A percentile compares a stretch with the other conserved stretches of the same genome.
These are phyloP conservation scores for Sphecodes monilicornis DNA, from an alignment of 2,888 invertebrate genomes.

Conservation along the genomic window DNA sequence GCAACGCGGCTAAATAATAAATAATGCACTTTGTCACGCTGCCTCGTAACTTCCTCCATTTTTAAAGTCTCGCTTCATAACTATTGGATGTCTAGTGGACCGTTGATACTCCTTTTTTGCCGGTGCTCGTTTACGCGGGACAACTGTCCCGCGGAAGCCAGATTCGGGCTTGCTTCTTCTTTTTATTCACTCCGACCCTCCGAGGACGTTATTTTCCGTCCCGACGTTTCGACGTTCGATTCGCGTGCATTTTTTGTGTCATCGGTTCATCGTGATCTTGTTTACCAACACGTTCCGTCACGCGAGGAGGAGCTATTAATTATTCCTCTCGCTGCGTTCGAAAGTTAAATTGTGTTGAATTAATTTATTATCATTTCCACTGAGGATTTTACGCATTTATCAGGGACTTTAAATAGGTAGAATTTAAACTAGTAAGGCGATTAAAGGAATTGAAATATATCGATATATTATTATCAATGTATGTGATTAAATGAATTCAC, in stretches of 20 bases:
- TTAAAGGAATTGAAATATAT: background rate
- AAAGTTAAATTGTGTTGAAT: background rate
- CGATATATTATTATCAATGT: background rate
- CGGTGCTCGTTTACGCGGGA: constrained; percentile 14
- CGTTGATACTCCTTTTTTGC: constrained; percentile 29
- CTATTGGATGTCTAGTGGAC: constrained; percentile 48
- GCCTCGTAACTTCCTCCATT: constrained; percentile 55
- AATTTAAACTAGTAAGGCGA: background rate
- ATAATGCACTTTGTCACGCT: constrained; percentile 60
- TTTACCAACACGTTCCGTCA: background rate
- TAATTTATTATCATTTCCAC: background rate
- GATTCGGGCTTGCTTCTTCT: constrained; percentile 7
- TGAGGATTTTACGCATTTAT: background rate
- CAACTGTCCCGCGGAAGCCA: constrained; percentile 12
- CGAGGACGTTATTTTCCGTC: background rate
- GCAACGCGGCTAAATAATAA: constrained; percentile 60
- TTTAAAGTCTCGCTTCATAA: constrained; percentile 58
- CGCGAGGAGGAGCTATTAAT: background rate
- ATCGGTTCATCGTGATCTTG: background rate
- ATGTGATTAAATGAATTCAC: background rate
- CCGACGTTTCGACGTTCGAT: background rate
- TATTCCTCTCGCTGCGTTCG: background rate
- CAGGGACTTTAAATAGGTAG: background rate
- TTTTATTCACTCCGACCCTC: background rate
- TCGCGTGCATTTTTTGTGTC: background rate